Conservation (phyloP, 2,797 vertebrate genomes). For the Phoebastria nigripes region DNA sequence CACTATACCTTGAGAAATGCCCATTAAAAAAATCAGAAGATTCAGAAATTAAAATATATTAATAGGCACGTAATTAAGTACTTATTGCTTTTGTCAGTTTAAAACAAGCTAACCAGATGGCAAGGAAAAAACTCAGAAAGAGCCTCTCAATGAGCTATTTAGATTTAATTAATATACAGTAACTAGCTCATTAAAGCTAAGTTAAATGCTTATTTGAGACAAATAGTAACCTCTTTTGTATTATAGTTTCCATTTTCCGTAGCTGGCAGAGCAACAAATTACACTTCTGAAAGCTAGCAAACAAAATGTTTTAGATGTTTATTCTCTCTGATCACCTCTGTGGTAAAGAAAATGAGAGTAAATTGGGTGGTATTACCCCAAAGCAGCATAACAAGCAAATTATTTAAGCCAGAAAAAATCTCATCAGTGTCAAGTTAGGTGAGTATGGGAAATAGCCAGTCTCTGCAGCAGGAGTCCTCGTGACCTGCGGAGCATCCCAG, state of each 20-base stretch:
- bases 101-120: conserved; percentile 69
- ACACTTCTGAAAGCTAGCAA: conserved; percentile 17
- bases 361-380: neutral
- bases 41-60: conserved; percentile 61
- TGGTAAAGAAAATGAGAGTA: neutral
- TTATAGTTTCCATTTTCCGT: conserved; percentile 37
- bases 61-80: conserved; percentile 66
- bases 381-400: neutral
- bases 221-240: conserved; percentile 30
- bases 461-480: neutral
- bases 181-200: conserved; percentile 61
- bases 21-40: conserved; percentile 56
- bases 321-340: neutral
- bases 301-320: neutral
- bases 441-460: neutral
- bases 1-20: conserved; percentile 45
- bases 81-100: conserved; percentile 63
- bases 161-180: conserved; percentile 68
- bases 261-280: conserved; percentile 17
- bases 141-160: conserved; percentile 53
- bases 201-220: conserved; percentile 67
- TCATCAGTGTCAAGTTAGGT: neutral
- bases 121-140: conserved; percentile 44
- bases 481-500: accelerated
- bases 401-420: neutral